These are phyloP conservation scores for Pagrus major DNA, from an alignment of 2,113 vertebrate genomes.

Conservation along the genomic window DNA sequence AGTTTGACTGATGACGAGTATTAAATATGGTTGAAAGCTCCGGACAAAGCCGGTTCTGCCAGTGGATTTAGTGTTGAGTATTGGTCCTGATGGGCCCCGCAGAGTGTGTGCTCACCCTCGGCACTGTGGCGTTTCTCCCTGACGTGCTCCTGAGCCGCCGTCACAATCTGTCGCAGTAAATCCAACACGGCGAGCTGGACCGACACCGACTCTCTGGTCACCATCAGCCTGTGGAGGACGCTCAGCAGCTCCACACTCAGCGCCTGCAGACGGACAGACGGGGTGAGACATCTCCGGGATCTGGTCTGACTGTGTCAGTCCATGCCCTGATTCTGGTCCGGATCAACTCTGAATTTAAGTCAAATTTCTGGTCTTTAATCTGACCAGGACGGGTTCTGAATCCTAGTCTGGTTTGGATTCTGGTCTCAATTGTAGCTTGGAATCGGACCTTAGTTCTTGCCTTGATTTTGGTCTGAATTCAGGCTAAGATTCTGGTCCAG, in stretches of 20 bases:
- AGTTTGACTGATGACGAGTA: neutral
- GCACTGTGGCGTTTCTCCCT: constrained; percentile 93
- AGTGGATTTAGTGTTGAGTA: neutral
- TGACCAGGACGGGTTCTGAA: no score
- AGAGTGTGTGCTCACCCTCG: constrained; percentile 84
- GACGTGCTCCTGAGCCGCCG: constrained; percentile 92
- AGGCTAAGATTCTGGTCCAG: neutral
- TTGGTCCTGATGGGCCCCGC: neutral
- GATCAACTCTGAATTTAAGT: no score
- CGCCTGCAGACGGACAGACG: constrained; percentile 75
- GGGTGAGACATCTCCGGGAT: no score
- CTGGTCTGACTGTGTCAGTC: neutral
- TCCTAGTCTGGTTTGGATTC: no score
- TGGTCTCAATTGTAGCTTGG: neutral
- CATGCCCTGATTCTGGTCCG: no score
- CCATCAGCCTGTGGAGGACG: constrained; percentile 92
- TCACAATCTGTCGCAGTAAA: constrained; percentile 88
- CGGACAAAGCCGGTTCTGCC: neutral
- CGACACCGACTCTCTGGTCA: constrained; percentile 90
- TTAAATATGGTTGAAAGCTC: neutral
- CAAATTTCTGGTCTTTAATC: no score
- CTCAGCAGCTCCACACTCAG: constrained; percentile 92
- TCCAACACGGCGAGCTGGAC: constrained; percentile 91
- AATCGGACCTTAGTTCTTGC: neutral
- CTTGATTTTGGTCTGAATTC: neutral